phyloP scores from a whole-genome alignment of 1,140 invertebrate species.

The Dendrolimus kikuchii region DNA sequence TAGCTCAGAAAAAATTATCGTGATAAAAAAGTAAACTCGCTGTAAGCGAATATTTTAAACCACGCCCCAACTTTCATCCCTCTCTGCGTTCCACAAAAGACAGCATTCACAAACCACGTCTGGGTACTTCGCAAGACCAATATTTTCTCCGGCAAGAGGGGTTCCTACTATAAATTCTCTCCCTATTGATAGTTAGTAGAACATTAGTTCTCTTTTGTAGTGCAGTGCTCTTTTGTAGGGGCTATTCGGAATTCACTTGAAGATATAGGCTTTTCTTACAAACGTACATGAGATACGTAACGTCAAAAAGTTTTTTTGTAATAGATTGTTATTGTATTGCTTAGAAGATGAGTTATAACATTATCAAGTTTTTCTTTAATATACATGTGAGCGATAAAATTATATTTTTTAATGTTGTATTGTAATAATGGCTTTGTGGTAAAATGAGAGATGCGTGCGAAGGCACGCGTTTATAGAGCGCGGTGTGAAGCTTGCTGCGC shows the following conservation, averaged over 20 bases:
- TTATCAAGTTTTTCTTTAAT: no score
- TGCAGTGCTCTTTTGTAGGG: no score
- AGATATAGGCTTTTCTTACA: slow-evolving; percentile 24
- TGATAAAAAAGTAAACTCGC: not conserved
- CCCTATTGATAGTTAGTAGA: slow-evolving; percentile 60
- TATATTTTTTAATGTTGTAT: no score
- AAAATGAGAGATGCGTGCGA: no score
- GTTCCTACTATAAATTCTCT: slow-evolving; percentile 53
- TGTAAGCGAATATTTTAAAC: slow-evolving; percentile 11
- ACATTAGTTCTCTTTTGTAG: slow-evolving; percentile 60
- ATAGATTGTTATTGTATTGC: no score
- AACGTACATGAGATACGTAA: not conserved
- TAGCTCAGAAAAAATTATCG: no score
- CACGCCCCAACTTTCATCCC: slow-evolving; percentile 12
- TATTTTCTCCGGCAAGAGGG: slow-evolving; percentile 59
- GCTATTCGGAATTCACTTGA: slow-evolving; percentile 37
- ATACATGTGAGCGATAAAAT: no score
- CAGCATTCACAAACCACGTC: slow-evolving; percentile 49
- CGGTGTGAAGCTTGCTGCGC: no score
- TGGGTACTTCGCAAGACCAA: slow-evolving; percentile 61
- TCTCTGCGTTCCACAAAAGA: slow-evolving; percentile 36
- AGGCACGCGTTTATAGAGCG: no score
- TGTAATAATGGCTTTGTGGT: no score
- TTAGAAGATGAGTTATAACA: no score
- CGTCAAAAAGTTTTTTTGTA: not conserved